Evolutionary conservation across 2,113 vertebrate genomes (phyloP), one percentile per base, ranked within the genome.

Genomic region (Aspidoscelis tigris): DNA sequence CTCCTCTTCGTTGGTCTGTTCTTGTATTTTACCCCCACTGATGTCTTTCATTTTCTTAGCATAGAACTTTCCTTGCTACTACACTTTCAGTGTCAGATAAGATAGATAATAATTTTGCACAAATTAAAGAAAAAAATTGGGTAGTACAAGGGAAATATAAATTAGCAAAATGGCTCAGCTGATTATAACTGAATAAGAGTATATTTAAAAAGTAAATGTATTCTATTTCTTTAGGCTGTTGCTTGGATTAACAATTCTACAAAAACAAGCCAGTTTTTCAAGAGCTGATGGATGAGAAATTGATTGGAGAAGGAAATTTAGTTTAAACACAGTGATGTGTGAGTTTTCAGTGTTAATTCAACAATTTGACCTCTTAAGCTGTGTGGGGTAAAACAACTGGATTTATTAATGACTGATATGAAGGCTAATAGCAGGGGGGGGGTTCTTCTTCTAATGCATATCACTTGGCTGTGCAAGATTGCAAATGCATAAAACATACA

Each of bases 321-420:
- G 73, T 79, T 22, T 80, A 71, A 65, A 44, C 82, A 1, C 72
- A 3, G 9, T 85, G 66, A 80, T 76, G 41, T 33, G 79, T 78
- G 83, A 80, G 81, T 84, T 53, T 89, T 58, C 47, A 84, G 84
- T 83, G 50, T 84, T 80, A 81, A 89, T 72, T 58, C 55, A 72
- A 68, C 76, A 69, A 76, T 84, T 88, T 88, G 83, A 78, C 66
- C 7, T 21, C 20, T 88, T 68, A 86, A 87, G 10, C 78, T 58
- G 14, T 82, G 58, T 33, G 20, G 80, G 39, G 72, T 84, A 12
- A 24, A 80, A 82, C 83, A 72, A 47, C 12, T 81, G 79, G 50
- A 66, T 84, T 83, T 88, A 80, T 79, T 89, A 91, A 90, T 92
- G 88, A 83, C 89, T 81, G 90, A 92, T 93, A 89, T 91, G 43